phyloP scores from a whole-genome alignment of 2,113 vertebrate species.

The Microtus richardsoni region DNA sequence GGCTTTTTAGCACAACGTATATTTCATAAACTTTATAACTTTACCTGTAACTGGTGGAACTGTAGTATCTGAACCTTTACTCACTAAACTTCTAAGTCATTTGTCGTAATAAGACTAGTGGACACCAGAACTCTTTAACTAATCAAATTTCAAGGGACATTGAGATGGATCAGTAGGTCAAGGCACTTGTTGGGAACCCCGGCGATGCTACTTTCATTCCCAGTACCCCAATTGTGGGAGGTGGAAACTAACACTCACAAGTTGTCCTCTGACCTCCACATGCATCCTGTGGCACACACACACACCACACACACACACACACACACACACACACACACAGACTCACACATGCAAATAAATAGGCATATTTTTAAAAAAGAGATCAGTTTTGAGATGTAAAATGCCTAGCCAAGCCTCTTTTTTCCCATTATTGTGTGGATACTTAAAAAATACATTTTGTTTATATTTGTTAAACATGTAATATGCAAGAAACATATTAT shows the following conservation, averaged over 20 bases:
- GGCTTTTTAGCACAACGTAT: neutral
- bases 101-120: neutral
- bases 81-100: neutral
- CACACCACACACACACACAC: neutral
- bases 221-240: neutral
- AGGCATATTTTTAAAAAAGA: neutral
- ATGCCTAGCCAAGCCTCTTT: neutral
- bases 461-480: neutral
- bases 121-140: neutral
- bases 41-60: neutral
- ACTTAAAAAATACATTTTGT: neutral
- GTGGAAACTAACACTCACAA: neutral
- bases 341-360: neutral
- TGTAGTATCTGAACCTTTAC: neutral
- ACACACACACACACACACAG: neutral
- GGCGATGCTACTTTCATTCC: neutral
- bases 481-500: neutral
- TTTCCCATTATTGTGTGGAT: neutral
- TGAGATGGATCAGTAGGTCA: neutral
- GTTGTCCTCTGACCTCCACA: neutral
- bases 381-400: neutral
- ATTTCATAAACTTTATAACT: constrained; percentile 2
- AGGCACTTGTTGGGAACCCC: too few species aligned
- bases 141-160: neutral
- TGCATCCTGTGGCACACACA: neutral